These are phyloP conservation scores for Entomobrya proxima DNA, from an alignment of 2,888 invertebrate genomes.

Conservation along the genomic window DNA sequence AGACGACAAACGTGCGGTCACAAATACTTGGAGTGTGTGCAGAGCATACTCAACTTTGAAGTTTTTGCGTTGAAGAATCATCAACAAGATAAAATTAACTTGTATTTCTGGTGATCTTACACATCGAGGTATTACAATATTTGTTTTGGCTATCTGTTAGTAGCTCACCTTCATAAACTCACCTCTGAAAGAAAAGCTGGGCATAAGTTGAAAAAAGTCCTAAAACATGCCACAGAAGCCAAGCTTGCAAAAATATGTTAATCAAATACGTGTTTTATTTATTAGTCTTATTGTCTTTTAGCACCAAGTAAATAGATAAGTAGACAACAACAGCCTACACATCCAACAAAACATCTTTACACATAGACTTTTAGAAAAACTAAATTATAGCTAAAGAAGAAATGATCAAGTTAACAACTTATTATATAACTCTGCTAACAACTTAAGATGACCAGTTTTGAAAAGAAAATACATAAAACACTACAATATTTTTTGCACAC, in stretches of 20 bases:
- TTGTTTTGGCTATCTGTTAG: not conserved
- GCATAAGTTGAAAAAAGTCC: not conserved
- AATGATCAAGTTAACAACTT: too few relatives aligned
- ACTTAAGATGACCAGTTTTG: not conserved
- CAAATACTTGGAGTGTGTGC: constrained; percentile 35
- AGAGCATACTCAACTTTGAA: not conserved
- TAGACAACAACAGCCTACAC: too few relatives aligned
- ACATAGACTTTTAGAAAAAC: too few relatives aligned
- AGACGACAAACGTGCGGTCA: constrained; percentile 61
- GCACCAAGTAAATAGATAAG: not conserved
- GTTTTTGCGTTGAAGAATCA: not conserved
- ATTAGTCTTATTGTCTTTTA: not conserved
- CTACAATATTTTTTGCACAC: constrained; percentile 49
- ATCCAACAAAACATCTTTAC: too few relatives aligned
- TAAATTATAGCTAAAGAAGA: too few relatives aligned
- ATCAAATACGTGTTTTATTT: constrained; percentile 48
- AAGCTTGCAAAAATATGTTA: constrained; percentile 44
- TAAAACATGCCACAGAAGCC: not conserved
- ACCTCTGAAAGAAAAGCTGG: not conserved
- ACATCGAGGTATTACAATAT: not conserved
- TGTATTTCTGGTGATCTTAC: constrained; percentile 26
- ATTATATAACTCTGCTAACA: not conserved
- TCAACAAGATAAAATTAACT: constrained; percentile 33
- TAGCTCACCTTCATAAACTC: not conserved
- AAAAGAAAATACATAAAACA: not conserved